Base-by-base conservation (phyloP, 2,113 vertebrate species). In the Trachemys scripta region DNA sequence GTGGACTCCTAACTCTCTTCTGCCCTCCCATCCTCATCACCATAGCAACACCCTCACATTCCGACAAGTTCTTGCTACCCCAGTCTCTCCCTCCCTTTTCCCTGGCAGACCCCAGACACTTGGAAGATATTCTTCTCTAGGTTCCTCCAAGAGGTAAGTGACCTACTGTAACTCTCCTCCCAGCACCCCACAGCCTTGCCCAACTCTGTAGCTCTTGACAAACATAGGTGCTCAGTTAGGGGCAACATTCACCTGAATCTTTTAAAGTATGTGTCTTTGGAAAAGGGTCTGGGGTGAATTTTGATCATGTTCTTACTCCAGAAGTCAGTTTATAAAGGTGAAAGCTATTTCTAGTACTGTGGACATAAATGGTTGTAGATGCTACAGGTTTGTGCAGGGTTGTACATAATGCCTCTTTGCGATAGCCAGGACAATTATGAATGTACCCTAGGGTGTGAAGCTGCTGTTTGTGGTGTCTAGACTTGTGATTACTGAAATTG, bases 401-500 rank as follows among this genome's bases (percentile, higher is more conserved):
- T 93, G 93, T 85, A 50, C 1, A 9, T 12, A 2, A 1, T 0
- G 2, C 91, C 96, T 65, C 87, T 92, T 92, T 81, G 92, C 93
- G 16, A 91, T 4, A 0, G 91, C 88, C 93, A 1, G 84, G 81
- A 8, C 0, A 1, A 93, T 82, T 84, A 47, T 47, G 24, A 2
- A 0, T 94, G 95, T 96, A 96, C 97, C 94, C 92, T 94, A 96
- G 94, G 92, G 96, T 97, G 96, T 97, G 97, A 97, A 96, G 96
- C 93, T 96, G 95, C 96, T 96, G 92, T 90, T 96, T 93, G 84
- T 96, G 96, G 89, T 97, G 96, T 97, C 96, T 97, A 97, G 96
- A 97, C 96, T 96, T 96, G 96, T 97, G 97, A 97, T 97, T 97
- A 97, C 95, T 95, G 96, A 97, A 97, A 97, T 97, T 97, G 97